A percentile compares a stretch with the other conserved stretches of the same genome.
Conservation (phyloP, 2,113 vertebrate genomes). For the Gadus chalcogrammus region DNA sequence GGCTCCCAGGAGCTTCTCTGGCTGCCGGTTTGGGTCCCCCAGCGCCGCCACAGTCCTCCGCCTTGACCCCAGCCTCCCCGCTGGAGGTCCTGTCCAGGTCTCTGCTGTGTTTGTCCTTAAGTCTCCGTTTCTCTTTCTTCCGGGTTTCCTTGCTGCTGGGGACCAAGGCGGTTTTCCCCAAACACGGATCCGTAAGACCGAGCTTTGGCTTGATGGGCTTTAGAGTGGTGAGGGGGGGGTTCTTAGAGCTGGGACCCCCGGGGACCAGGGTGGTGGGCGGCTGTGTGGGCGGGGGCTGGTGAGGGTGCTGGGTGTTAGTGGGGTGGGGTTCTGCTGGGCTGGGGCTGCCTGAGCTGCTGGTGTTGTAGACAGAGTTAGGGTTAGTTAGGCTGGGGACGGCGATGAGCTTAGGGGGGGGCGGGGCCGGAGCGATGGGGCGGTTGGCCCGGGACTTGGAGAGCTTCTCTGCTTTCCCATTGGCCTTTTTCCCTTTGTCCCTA, state of each 20-base stretch:
- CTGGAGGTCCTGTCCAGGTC: constrained; percentile 80
- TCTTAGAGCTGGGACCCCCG: constrained; percentile 90
- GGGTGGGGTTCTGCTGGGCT: constrained; percentile 79
- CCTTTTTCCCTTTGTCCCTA: constrained; percentile 82
- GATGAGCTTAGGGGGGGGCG: constrained; percentile 93
- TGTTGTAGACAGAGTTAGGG: constrained; percentile 73
- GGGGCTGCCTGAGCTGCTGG: constrained; percentile 51
- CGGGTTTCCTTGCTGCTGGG: constrained; percentile 91
- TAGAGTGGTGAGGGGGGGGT: constrained; percentile 84
- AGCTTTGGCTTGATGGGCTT: constrained; percentile 98
- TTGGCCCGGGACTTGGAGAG: constrained; percentile 89
- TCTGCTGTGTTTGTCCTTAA: constrained; percentile 92
- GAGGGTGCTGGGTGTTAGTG: constrained; percentile 59
- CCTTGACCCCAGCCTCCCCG: constrained; percentile 80
- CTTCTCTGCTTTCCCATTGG: constrained; percentile 88
- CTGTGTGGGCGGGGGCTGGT: constrained; percentile 79
- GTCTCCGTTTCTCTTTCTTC: constrained; percentile 92
- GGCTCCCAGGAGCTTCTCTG: constrained; percentile 89
- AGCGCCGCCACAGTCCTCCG: constrained; percentile 70
- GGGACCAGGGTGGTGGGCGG: constrained; percentile 83
- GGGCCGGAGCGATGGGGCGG: constrained; percentile 87
- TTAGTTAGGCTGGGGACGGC: constrained; percentile 80
- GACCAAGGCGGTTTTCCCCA: constrained; percentile 84
- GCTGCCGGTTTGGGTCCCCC: constrained; percentile 73
- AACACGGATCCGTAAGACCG: constrained; percentile 86